These are phyloP conservation scores for Bellardia bayeri DNA, from an alignment of 2,888 invertebrate genomes.

Conservation along the genomic window DNA sequence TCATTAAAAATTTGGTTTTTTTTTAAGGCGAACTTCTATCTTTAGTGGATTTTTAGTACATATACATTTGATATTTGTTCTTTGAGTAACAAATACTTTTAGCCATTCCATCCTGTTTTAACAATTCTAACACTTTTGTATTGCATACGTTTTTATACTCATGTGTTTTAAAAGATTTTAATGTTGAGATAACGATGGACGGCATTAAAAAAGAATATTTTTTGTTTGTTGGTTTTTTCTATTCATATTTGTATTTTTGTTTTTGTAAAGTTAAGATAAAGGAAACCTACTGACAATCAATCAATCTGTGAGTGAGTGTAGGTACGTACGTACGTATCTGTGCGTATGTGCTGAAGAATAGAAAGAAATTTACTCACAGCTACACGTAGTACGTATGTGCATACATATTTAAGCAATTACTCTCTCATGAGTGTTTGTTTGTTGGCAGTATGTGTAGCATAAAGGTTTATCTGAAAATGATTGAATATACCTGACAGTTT, in stretches of 20 bases:
- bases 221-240: constrained; percentile 41
- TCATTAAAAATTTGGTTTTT: constrained; percentile 50
- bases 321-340: neutral
- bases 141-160: neutral
- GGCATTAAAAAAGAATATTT: constrained; percentile 61
- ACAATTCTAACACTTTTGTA: constrained; percentile 41
- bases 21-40: neutral
- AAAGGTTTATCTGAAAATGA: constrained; percentile 59
- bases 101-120: constrained; percentile 45
- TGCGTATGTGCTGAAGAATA: neutral
- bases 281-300: constrained; percentile 68
- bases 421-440: neutral
- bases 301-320: constrained; percentile 41
- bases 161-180: constrained; percentile 49
- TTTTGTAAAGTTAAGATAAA: constrained; percentile 62
- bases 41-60: neutral
- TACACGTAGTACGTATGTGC: neutral
- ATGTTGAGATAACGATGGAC: constrained; percentile 59
- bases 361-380: constrained; percentile 22
- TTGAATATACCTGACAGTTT: constrained; percentile 72
- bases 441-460: constrained; percentile 2
- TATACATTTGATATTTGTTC: neutral
- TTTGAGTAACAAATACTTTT: neutral
- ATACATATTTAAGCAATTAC: neutral
- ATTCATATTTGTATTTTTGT: constrained; percentile 35